A percentile compares a stretch with the other conserved stretches of the same genome.
Conservation (phyloP, 2,797 vertebrate species). For the Sylvilagus floridanus region DNA sequence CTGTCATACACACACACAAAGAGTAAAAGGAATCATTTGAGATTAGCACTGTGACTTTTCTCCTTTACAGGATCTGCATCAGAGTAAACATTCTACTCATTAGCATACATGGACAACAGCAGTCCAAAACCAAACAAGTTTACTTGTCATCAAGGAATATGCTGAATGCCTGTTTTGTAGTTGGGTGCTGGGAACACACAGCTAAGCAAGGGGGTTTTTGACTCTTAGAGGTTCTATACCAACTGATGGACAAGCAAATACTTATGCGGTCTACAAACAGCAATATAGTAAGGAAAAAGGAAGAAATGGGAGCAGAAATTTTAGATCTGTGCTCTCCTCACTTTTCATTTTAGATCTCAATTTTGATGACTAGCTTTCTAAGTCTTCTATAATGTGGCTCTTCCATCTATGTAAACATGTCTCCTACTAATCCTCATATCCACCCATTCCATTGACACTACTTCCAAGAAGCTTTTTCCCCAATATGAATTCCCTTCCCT, state of each 20-base stretch:
- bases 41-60: not conserved
- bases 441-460: not conserved
- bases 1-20: too few species aligned
- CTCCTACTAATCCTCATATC: not conserved
- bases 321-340: not conserved
- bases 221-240: not conserved
- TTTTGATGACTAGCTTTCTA: not conserved
- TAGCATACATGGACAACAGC: not conserved
- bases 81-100: not conserved
- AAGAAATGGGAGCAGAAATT: not conserved
- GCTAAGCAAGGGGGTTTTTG: not conserved
- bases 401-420: not conserved
- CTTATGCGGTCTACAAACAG: not conserved
- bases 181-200: not conserved
- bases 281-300: not conserved
- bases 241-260: not conserved
- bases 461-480: not conserved
- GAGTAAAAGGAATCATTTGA: not conserved
- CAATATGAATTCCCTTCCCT: not conserved
- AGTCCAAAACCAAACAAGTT: not conserved
- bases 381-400: not conserved
- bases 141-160: not conserved
- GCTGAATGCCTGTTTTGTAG: not conserved
- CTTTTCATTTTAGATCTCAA: not conserved
- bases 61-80: not conserved